Evolutionary conservation across 2,113 vertebrate species (phyloP), one percentile per base, ranked within the genome.

Genomic region (Eolophus roseicapilla): DNA sequence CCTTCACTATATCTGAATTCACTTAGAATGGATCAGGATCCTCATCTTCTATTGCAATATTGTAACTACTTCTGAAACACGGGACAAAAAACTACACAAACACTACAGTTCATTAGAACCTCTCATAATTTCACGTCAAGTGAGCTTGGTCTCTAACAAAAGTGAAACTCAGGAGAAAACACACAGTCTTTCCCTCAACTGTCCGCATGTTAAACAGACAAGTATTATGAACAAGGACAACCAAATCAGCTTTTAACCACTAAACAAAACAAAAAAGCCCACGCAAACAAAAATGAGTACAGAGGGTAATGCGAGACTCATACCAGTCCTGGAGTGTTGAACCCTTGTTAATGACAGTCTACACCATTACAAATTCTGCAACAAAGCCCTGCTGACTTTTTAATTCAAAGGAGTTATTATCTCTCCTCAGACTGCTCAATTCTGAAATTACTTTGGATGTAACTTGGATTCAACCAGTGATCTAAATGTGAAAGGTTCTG

Each of bases 151-250:
- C 50, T 62, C 17, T 13, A 65, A 53, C 6, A 35, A 28, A 63
- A 75, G 39, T 9, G 15, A 78, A 94, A 81, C 31, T 62, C 16
- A 4, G 4, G 17, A 82, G 17, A 73, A 11, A 75, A 23, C 16
- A 74, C 35, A 27, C 9, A 64, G 21, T 31, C 43, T 52, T 77
- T 33, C 46, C 39, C 21, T 59, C 33, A 82, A 71, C 20, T 47
- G 39, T 18, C 52, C 4, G 3, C 7, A 35, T n/a, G 41, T 19
- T 44, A 53, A 82, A 69, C 1, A 1, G n/a, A 43, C 0, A 0
- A 35, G 6, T 57, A 46, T 39, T 47, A 81, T 52, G 18, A 79
- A 52, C 4, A 60, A 67, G 11, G 19, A 55, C 9, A 70, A 50
- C 0, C 2, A 95, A 89, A 84, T 18, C 63, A 44, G 11, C 18